Evolutionary conservation across 2,797 vertebrate species (phyloP), one percentile per base, ranked within the genome.

Genomic region (Acrossocheilus wenchowensis): DNA sequence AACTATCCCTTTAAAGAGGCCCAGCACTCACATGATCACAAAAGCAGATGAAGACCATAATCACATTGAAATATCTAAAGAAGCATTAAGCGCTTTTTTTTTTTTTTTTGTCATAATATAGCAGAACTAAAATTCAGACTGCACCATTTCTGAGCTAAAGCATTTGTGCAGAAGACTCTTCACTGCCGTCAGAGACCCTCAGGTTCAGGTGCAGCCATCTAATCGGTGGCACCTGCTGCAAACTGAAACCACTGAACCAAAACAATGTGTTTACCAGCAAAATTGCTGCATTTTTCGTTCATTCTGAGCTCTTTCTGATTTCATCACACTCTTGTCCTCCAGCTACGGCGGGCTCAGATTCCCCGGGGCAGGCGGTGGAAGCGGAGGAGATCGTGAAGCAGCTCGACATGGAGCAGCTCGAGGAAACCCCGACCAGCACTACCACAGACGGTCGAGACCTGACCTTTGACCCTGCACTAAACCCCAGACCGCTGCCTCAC

Each of bases 321-420:
- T 64, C 41, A 48, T 30, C 17, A 11, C 30, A 36, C 6, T 64
- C n/a, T 75, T 30, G 41, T 83, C 17, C 75, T 30, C 52, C 90
- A 97, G 97, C 96, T 88, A 96, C 96, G 0, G 94, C 95, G 7
- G 96, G 96, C 86, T 97, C 96, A 0, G 96, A 97, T 89, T 97
- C 96, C 9, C 96, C 97, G 0, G 97, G 96, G 41, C 97, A 97
- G 91, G 97, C 97, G 0, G 95, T 97, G 50, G 97, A 97, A 83
- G 97, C 97, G 0, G 97, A 97, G 91, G 97, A 97, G 86, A 96
- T 97, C 64, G 97, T 97, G 48, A 97, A 97, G 84, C 96, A 97
- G 90, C 96, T 97, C 72, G 97, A 97, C 78, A 96, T 97, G 95
- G 97, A 97, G 52, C 96, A 97, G 91, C 95, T 96, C 66, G 96